phyloP scores from a whole-genome alignment of 1,140 invertebrate species.

The Neotoxoptera formosana region DNA sequence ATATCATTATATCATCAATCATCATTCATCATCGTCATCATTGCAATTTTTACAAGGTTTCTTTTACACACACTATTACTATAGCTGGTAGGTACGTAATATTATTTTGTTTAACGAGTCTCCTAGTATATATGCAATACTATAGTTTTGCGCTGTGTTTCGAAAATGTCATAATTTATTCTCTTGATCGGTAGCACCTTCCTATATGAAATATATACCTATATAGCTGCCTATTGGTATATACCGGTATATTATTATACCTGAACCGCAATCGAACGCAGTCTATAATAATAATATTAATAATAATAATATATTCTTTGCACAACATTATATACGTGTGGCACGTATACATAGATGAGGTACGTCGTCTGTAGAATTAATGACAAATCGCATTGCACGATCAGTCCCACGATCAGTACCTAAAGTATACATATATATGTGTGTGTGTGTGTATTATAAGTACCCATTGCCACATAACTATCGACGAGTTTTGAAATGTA shows the following conservation, averaged over 20 bases:
- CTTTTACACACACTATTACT: background rate
- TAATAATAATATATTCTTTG: background rate
- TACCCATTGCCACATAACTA: background rate
- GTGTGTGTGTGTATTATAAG: too few relatives aligned
- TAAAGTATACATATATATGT: background rate
- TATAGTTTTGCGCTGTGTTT: background rate
- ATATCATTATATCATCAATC: background rate
- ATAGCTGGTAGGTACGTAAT: background rate
- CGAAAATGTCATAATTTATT: background rate
- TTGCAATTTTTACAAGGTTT: background rate
- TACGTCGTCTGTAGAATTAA: background rate
- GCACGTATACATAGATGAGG: too few relatives aligned
- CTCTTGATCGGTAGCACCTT: background rate
- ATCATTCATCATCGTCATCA: background rate
- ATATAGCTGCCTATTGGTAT: background rate
- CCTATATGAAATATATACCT: background rate
- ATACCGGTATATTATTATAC: background rate
- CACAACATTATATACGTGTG: background rate
- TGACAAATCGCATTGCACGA: background rate
- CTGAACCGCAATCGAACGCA: background rate
- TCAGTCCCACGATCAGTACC: background rate
- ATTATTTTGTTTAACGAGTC: background rate
- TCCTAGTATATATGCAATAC: background rate
- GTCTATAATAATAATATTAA: background rate
- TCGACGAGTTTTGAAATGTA: background rate